A percentile compares a stretch with the other conserved stretches of the same genome.
phyloP scores from a whole-genome alignment of 1,140 invertebrate genomes.

The Episyrphus balteatus region DNA sequence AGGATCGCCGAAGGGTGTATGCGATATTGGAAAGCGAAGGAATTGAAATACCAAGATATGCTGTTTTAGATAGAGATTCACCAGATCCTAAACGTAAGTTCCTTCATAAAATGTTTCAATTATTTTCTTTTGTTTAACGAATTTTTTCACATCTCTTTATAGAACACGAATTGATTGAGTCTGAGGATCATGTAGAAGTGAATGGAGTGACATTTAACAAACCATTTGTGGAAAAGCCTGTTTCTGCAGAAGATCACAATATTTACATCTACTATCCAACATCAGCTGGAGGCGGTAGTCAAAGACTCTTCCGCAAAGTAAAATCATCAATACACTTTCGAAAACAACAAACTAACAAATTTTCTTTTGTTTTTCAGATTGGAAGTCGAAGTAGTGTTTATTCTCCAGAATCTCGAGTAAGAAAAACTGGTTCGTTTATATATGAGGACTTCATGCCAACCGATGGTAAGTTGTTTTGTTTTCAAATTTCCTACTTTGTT shows the following conservation, averaged over 20 bases:
- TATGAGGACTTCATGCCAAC: slow-evolving; percentile 99
- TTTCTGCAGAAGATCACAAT: slow-evolving; percentile 97
- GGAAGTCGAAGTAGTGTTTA: slow-evolving; percentile 97
- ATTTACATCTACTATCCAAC: slow-evolving; percentile 99
- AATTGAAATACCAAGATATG: slow-evolving; percentile 95
- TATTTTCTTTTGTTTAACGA: not conserved
- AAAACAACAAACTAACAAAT: no score
- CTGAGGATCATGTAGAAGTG: slow-evolving; percentile 97
- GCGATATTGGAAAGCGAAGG: slow-evolving; percentile 86
- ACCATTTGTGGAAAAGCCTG: slow-evolving; percentile 84
- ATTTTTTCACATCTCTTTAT: slow-evolving; percentile 20
- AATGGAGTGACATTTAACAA: slow-evolving; percentile 96
- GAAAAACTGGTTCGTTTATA: slow-evolving; percentile 96
- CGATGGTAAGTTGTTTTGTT: slow-evolving; percentile 61
- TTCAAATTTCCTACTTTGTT: no score
- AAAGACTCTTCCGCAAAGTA: slow-evolving; percentile 94
- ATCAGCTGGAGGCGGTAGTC: slow-evolving; percentile 94
- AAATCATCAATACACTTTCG: slow-evolving; percentile 27
- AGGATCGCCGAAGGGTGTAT: slow-evolving; percentile 89
- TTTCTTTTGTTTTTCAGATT: slow-evolving; percentile 53
- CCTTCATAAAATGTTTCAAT: slow-evolving; percentile 8
- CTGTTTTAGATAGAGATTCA: slow-evolving; percentile 89
- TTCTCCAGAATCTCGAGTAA: slow-evolving; percentile 87
- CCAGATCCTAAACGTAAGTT: slow-evolving; percentile 74
- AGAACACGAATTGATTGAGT: slow-evolving; percentile 91